Conservation (phyloP, 2,888 invertebrate genomes). For the Augiades crinisus region DNA sequence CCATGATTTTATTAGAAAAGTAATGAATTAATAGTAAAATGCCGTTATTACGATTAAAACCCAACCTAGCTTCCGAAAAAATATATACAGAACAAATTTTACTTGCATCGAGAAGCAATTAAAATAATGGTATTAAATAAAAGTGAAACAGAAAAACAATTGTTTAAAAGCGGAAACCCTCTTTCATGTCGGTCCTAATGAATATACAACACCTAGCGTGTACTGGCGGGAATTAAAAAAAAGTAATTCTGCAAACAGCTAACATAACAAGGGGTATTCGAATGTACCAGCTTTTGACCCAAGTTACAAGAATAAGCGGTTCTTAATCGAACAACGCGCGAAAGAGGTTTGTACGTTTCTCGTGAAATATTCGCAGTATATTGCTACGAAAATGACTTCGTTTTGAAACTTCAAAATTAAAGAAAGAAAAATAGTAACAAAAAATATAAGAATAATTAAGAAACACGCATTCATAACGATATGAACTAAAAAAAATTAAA, state of each 20-base stretch:
- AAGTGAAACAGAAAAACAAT: conserved; percentile 28
- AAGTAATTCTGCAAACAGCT: conserved; percentile 48
- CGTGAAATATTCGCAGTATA: too few species aligned
- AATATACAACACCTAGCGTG: conserved; percentile 45
- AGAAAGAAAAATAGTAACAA: too few species aligned
- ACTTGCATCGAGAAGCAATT: conserved; percentile 11
- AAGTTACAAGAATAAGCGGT: conserved; percentile 28
- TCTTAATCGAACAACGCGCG: not conserved
- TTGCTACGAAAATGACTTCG: too few species aligned
- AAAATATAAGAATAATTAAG: too few species aligned
- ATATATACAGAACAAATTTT: not conserved
- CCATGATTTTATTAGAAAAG: too few species aligned
- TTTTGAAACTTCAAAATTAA: too few species aligned
- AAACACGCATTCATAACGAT: too few species aligned
- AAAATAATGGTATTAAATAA: conserved; percentile 14
- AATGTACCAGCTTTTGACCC: conserved; percentile 34
- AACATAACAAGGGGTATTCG: conserved; percentile 46
- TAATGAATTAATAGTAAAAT: too few species aligned
- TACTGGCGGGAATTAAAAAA: conserved; percentile 44
- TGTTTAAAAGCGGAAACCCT: conserved; percentile 39
- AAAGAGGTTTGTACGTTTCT: too few species aligned
- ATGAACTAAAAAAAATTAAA: too few species aligned
- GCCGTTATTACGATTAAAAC: too few species aligned
- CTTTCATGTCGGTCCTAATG: conserved; percentile 42
- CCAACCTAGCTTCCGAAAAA: too few species aligned